These are phyloP conservation scores for Papilio glaucus DNA, from an alignment of 1,140 invertebrate genomes.

Conservation along the genomic window DNA sequence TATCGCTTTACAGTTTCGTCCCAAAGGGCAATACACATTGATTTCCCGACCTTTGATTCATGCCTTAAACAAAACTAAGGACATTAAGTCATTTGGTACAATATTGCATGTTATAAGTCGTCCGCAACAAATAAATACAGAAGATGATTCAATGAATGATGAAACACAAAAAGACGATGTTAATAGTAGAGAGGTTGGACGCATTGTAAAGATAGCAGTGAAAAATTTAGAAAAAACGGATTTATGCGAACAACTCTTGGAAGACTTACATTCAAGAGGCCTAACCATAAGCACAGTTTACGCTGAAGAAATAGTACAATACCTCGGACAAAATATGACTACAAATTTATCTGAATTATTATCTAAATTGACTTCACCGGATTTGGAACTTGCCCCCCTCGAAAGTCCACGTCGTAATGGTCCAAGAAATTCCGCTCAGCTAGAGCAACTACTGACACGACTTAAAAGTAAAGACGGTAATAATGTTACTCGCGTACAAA, in stretches of 20 bases:
- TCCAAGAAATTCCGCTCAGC: conserved; percentile 62
- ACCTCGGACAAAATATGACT: conserved; percentile 85
- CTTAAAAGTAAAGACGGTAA: conserved; percentile 66
- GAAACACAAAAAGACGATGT: conserved; percentile 52
- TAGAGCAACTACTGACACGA: conserved; percentile 84
- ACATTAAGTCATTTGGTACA: conserved; percentile 82
- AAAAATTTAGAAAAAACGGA: conserved; percentile 60
- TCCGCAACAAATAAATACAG: conserved; percentile 48
- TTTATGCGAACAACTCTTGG: conserved; percentile 71
- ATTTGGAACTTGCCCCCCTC: conserved; percentile 83
- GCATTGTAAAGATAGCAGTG: conserved; percentile 81
- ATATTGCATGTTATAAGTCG: conserved; percentile 68
- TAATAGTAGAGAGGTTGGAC: conserved; percentile 78
- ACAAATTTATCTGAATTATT: conserved; percentile 85
- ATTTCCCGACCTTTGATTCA: conserved; percentile 83
- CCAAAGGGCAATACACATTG: conserved; percentile 83
- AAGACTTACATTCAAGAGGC: conserved; percentile 85
- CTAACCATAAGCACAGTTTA: conserved; percentile 85
- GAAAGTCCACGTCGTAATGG: conserved; percentile 60
- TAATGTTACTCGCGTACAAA: conserved; percentile 79
- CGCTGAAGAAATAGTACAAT: conserved; percentile 85
- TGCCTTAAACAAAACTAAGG: conserved; percentile 83
- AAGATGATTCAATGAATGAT: conserved; percentile 60
- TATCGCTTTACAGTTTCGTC: conserved; percentile 83
- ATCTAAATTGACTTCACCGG: conserved; percentile 85